Base-by-base conservation (phyloP, 1,140 invertebrate genomes). In the Drosophila novamexicana region DNA sequence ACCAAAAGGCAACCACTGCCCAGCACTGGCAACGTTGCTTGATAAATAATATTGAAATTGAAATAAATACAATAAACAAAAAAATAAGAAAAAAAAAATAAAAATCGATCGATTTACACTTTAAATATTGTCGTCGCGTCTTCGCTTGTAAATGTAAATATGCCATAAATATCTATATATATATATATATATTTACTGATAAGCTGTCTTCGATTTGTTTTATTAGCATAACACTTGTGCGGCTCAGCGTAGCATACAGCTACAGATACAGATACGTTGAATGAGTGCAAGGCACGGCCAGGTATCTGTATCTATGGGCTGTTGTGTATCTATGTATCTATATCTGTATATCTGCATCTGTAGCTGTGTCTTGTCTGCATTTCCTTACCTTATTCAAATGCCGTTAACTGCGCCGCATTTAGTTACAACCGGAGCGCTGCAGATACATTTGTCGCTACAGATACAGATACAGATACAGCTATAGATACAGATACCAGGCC, bases 211-310 rank as follows among this genome's bases (percentile, higher is more conserved):
- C 84, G 83, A 80, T 89, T 77, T 84, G 77, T 84, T 88, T 90
- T 88, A 88, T 88, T 88, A 88, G 84, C 84, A 88, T 88, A 88
- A 89, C 84, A 88, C 84, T 88, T 88, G 84, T 89, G 84, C 49
- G 59, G 49, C 52, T 66, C 57, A 10, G 22, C 14, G 44, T 54
- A 75, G 22, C 22, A 2, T 4, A 29, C 22, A 32, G 66, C 57
- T 79, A 74, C 57, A 22, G 22, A 22, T 22, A 22, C 4, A 32
- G 66, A 62, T 79, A 74, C 57, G 37, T 8, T 29, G 12, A 50
- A 47, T 52, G 52, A 69, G 80, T 81, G 76, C 70, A 77, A 45
- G 53, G 22, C 34, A 14, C 2, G 8, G 14, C 6, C 47, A 42
- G 62, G 75, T 74, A 58, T 57, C 73, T 59, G 47, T 59, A 40